phyloP scores from a whole-genome alignment of 2,888 invertebrate genomes.

The Leptothorax acervorum region DNA sequence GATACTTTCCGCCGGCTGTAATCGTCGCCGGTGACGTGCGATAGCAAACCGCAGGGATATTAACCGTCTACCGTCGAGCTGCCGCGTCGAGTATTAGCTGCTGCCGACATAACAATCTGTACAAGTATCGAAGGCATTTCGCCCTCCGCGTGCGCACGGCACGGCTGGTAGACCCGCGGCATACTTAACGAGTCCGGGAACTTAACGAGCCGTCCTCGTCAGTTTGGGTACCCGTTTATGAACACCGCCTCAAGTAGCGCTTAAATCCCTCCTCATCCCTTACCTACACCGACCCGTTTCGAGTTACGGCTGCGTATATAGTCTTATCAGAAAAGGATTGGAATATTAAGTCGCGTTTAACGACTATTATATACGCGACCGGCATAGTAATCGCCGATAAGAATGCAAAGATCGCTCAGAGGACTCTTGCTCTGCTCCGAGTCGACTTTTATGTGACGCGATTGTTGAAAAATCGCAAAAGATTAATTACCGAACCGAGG shows the following conservation, averaged over 20 bases:
- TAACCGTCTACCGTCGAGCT: conserved; percentile 51
- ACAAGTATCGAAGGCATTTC: conserved; percentile 71
- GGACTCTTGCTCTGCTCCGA: not conserved
- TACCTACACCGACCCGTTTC: not conserved
- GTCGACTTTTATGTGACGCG: not conserved
- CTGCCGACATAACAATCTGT: conserved; percentile 63
- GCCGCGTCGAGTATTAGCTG: conserved; percentile 58
- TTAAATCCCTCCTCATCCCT: conserved; percentile 33
- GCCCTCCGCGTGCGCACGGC: conserved; percentile 23
- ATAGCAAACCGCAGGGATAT: conserved; percentile 51
- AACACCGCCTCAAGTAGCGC: conserved; percentile 54
- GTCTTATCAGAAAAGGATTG: conserved; percentile 48
- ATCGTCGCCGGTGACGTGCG: conserved; percentile 28
- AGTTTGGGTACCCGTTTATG: conserved; percentile 66
- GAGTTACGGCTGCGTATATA: conserved; percentile 11
- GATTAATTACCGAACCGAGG: not conserved
- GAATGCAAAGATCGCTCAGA: not conserved
- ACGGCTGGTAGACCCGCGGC: conserved; percentile 43
- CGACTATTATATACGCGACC: not conserved
- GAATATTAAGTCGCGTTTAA: conserved; percentile 34
- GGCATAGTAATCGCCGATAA: conserved; percentile 21
- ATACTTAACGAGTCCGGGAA: conserved; percentile 61
- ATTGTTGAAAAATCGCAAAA: not conserved
- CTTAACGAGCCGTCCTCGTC: conserved; percentile 67
- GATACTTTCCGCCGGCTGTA: conserved; percentile 49